Conservation (phyloP, 2,888 invertebrate species). For the Abrostola triplasia region DNA sequence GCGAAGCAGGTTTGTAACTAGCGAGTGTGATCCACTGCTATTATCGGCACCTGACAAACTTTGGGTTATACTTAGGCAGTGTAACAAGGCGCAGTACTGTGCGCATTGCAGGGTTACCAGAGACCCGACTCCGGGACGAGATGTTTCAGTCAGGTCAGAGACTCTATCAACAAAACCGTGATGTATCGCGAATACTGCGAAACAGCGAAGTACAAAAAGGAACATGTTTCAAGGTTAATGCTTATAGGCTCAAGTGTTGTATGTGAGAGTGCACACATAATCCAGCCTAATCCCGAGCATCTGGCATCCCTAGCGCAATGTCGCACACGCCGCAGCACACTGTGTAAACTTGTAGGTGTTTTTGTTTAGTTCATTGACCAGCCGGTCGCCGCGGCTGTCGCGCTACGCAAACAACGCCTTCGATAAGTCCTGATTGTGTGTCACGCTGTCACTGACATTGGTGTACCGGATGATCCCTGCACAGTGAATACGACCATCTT, state of each 20-base stretch:
- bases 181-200: conserved; percentile 4
- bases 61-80: conserved; percentile 37
- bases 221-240: conserved; percentile 17
- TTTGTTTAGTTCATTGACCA: conserved; percentile 88
- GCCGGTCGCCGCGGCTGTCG: conserved; percentile 70
- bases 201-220: conserved; percentile 15
- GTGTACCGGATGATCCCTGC: conserved; percentile 51
- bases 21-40: conserved; percentile 38
- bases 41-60: conserved; percentile 52
- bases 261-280: conserved; percentile 28
- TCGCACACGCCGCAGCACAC: conserved; percentile 60
- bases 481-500: conserved; percentile 22
- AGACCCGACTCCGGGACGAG: conserved; percentile 1
- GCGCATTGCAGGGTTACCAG: conserved; percentile 28
- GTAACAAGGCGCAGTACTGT: conserved; percentile 21
- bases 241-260: conserved; percentile 29
- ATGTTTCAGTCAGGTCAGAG: neutral
- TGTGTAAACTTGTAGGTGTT: conserved; percentile 78
- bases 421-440: conserved; percentile 85
- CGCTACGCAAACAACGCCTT: conserved; percentile 84
- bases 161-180: neutral
- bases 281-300: conserved; percentile 45
- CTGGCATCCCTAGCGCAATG: conserved; percentile 56
- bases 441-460: conserved; percentile 81
- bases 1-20: conserved; percentile 34